phyloP scores from a whole-genome alignment of 2,888 invertebrate genomes.

The Orchesella flavescens region DNA sequence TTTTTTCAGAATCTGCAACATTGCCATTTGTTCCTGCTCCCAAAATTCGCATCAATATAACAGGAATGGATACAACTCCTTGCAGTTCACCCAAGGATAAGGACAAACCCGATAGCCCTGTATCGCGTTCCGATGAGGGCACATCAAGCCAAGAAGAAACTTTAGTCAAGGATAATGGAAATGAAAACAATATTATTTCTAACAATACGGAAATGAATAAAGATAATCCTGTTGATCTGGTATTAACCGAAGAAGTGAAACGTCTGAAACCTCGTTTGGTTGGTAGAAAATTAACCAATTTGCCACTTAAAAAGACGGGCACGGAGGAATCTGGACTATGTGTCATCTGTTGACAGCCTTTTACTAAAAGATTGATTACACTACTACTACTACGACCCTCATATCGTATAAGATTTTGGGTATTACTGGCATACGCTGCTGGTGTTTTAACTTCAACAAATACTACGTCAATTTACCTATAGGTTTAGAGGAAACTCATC shows the following conservation, averaged over 20 bases:
- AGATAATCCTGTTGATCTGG: constrained; percentile 55
- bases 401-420: not conserved
- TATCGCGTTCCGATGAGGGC: constrained; percentile 8
- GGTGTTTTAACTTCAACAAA: constrained; percentile 29
- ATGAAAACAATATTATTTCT: constrained; percentile 53
- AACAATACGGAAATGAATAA: constrained; percentile 58
- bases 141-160: constrained; percentile 25
- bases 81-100: constrained; percentile 31
- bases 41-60: constrained; percentile 65
- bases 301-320: constrained; percentile 83
- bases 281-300: constrained; percentile 81
- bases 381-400: constrained; percentile 15
- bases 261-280: constrained; percentile 78
- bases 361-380: constrained; percentile 33
- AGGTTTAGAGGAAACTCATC: not conserved
- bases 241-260: constrained; percentile 73
- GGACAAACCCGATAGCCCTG: constrained; percentile 44
- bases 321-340: constrained; percentile 89
- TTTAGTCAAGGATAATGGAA: constrained; percentile 59
- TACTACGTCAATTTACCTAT: not conserved
- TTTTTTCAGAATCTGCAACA: constrained; percentile 52
- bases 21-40: constrained; percentile 55
- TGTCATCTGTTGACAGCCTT: constrained; percentile 77
- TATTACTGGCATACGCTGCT: not conserved
- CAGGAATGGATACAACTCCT: constrained; percentile 43